Evolutionary conservation across 1,140 invertebrate genomes (phyloP), one percentile per base, ranked within the genome.

Genomic region (Manduca sexta): DNA sequence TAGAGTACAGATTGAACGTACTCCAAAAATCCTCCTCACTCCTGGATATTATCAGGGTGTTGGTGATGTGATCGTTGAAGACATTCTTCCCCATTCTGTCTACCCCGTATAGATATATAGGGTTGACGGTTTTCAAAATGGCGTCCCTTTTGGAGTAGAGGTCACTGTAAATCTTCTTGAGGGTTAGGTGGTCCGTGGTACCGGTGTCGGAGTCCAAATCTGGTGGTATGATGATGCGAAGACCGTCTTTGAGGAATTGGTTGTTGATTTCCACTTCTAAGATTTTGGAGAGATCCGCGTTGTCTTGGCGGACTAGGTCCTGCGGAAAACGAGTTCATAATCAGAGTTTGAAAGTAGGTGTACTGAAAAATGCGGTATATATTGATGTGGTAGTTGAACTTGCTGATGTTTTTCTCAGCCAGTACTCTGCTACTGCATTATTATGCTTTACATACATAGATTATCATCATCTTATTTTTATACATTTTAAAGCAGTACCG

Each of bases 191-290:
- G 33, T 62, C 67, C 0, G 54, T n/a, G 0, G 45, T 7, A 49
- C 51, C 81, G 26, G 56, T 84, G 40, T 76, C 71, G 0, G 39
- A 4, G 7, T 39, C 63, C 3, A 86, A 55, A 50, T 92, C 90
- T 11, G 93, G 92, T 1, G 92, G 89, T 3, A 95, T 81, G 43
- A 95, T 88, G 52, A 95, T 90, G 58, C 91, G 89, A 0, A 92
- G 88, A 64, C 92, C 92, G 68, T 93, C 92, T 68, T 91, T 90
- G 14, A 96, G 76, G 50, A 94, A 75, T 1, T 88, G 79, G 64
- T 93, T 91, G 66, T 91, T 89, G 2, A 95, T 75, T 56, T 93
- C 91, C 1, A 95, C 89, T 84, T 96, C 94, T 11, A 95, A 70
- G 7, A 93, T 88, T 1, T 92, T 92, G 35, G 90, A 90, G 43